These are phyloP conservation scores for Prinia subflava DNA, from an alignment of 2,113 vertebrate species.

Conservation along the genomic window DNA sequence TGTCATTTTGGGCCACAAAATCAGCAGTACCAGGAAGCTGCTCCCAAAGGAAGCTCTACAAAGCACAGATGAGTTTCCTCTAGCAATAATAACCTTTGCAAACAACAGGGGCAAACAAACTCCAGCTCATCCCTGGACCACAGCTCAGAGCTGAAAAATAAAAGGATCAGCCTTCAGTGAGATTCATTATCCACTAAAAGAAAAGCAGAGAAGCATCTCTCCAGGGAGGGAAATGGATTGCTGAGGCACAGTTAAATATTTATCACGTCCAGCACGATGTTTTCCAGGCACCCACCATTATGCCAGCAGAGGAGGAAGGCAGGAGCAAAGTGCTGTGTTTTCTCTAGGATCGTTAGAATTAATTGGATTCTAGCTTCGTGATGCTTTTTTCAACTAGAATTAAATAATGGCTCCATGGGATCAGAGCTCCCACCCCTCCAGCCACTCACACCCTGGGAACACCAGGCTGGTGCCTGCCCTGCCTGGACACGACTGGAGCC, in stretches of 20 bases:
- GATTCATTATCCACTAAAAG: neutral
- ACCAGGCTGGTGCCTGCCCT: neutral
- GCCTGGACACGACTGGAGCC: accelerated
- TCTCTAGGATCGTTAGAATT: neutral
- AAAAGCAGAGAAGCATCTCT: neutral
- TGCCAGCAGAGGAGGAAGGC: neutral
- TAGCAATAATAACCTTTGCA: neutral
- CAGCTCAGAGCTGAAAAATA: neutral
- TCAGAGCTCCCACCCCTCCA: neutral
- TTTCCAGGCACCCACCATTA: neutral
- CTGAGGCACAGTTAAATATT: neutral
- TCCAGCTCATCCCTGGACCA: neutral
- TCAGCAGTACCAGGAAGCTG: neutral
- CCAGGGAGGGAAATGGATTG: neutral
- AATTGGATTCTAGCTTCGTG: accelerated
- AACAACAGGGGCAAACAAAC: neutral
- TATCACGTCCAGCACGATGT: neutral
- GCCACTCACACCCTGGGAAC: neutral
- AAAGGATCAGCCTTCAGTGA: neutral
- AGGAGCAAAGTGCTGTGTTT: neutral
- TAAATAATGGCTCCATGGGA: neutral
- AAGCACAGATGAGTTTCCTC: neutral
- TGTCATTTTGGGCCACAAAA: neutral
- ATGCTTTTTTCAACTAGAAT: neutral
- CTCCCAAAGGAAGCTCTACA: neutral